phyloP scores from a whole-genome alignment of 2,113 vertebrate species.

The Osmerus eperlanus region DNA sequence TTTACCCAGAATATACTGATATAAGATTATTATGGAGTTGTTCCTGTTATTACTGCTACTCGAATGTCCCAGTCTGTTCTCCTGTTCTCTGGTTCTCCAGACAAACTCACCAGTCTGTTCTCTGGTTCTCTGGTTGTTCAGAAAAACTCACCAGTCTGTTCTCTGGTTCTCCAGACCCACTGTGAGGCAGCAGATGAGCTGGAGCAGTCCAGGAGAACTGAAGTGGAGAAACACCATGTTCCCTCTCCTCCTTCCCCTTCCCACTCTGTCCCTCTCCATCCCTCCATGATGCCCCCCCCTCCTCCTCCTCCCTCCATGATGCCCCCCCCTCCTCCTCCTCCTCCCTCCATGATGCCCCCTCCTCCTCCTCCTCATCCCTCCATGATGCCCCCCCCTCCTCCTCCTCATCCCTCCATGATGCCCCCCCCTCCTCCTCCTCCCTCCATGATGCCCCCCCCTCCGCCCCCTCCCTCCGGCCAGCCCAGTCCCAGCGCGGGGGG shows the following conservation, averaged over 20 bases:
- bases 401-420: too few relatives aligned
- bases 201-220: constrained; percentile 50
- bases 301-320: constrained; percentile 39
- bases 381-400: constrained; percentile 31
- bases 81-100: too few relatives aligned
- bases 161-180: constrained; percentile 70
- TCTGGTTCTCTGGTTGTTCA: too few relatives aligned
- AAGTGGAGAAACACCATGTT: constrained; percentile 16
- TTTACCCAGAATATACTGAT: too few relatives aligned
- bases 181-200: constrained; percentile 82
- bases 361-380: constrained; percentile 45
- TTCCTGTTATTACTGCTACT: too few relatives aligned
- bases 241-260: constrained; percentile 29
- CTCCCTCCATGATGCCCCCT: constrained; percentile 31
- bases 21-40: too few relatives aligned
- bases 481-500: constrained; percentile 33
- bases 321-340: constrained; percentile 26
- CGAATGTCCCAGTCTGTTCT: too few relatives aligned
- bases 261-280: constrained; percentile 25
- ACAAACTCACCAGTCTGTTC: too few relatives aligned
- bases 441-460: constrained; percentile 5
- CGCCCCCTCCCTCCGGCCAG: constrained; percentile 36
- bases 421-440: too few relatives aligned
- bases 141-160: too few relatives aligned
- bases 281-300: constrained; percentile 28